Evolutionary conservation across 2,888 invertebrate genomes (phyloP), one percentile per base, ranked within the genome.

Genomic region (Dyspetes luteomarginatus): DNA sequence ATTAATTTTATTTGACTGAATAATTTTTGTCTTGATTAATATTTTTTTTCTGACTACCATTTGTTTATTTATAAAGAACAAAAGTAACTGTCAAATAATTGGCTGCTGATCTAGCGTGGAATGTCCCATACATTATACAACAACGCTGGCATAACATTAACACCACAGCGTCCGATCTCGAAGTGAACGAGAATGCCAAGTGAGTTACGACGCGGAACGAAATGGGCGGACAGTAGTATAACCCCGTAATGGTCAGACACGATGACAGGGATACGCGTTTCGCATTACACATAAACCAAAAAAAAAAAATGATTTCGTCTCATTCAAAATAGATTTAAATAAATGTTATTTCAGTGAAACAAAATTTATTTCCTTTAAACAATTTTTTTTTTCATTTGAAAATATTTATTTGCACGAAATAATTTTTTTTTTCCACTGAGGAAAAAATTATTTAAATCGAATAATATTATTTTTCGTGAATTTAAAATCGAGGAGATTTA

Each of bases 161-260:
- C 36, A 26, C 26, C 52, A 28, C 52, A 22, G 7, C 15, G 62
- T n/a, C 3, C 24, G 7, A 36, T 9, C n/a, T 4, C 48, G 24
- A 19, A 56, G 24, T 3, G 17, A 4, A 19, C n/a, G n/a, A 41
- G 19, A 17, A 60, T 45, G 64, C 48, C 26, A 60, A 24, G 55
- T 55, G 52, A 30, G 55, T 56, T 26, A 48, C 43, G 22, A 52
- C 56, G 75, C 60, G 68, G 43, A 55, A 68, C 55, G 55, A 58
- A 24, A 28, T 17, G 58, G 48, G 19, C 19, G 41, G 45, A n/a
- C 26, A 78, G 50, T 45, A 36, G 60, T 12, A 52, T 26, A 43
- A 17, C 9, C 4, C 24, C 26, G 48, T 36, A 19, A 45, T 64
- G 24, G 55, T 77, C 71, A 77, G 71, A 77, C n/a, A n/a, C n/a